These are phyloP conservation scores for Chascanopsetta lugubris DNA, from an alignment of 2,113 vertebrate genomes.

Conservation along the genomic window DNA sequence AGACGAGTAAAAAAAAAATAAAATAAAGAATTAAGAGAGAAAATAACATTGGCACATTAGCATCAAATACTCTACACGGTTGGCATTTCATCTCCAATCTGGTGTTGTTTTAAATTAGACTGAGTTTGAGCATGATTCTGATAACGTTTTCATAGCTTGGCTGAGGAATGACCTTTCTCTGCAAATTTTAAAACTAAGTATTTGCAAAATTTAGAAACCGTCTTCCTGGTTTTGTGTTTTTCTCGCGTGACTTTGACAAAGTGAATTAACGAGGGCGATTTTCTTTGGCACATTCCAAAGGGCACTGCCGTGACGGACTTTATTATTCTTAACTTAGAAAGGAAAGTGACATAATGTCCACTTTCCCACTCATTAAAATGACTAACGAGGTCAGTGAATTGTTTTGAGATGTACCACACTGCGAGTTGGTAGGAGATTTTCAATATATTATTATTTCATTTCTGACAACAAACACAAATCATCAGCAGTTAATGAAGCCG, in stretches of 20 bases:
- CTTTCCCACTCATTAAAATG: constrained; percentile 44
- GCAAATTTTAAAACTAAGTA: constrained; percentile 7
- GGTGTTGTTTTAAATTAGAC: neutral
- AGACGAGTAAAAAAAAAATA: constrained; percentile 8
- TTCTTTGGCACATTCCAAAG: constrained; percentile 34
- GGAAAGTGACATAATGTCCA: constrained; percentile 17
- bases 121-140: neutral
- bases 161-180: constrained; percentile 10
- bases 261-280: constrained; percentile 31
- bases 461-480: constrained; percentile 35
- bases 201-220: constrained; percentile 28
- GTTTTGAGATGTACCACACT: constrained; percentile 1
- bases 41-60: constrained; percentile 12
- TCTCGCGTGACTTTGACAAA: constrained; percentile 4
- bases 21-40: too few species aligned
- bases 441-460: constrained; percentile 77
- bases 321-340: constrained; percentile 26
- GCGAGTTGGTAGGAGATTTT: constrained; percentile 19
- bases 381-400: neutral
- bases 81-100: constrained; percentile 14
- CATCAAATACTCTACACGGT: constrained; percentile 6
- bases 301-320: constrained; percentile 16
- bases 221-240: constrained; percentile 14
- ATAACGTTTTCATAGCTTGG: constrained; percentile 7
- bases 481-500: constrained; percentile 30